These are phyloP conservation scores for Equus przewalskii DNA, from an alignment of 2,113 vertebrate genomes.

Conservation along the genomic window DNA sequence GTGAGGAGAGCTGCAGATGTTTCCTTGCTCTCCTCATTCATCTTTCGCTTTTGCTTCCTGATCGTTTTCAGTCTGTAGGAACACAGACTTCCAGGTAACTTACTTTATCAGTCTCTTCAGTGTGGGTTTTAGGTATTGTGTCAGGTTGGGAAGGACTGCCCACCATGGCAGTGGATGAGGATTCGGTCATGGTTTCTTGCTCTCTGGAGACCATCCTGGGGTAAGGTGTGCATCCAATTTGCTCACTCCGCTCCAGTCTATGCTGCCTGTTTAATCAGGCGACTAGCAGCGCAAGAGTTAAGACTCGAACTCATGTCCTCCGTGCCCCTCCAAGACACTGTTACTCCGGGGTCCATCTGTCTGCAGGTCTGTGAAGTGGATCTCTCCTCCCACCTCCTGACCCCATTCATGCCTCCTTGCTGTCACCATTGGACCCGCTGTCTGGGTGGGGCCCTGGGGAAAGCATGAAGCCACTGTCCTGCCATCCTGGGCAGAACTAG, in stretches of 20 bases:
- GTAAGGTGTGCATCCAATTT: not conserved
- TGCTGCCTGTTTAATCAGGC: not conserved
- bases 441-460: not conserved
- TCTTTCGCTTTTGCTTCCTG: conserved; percentile 12
- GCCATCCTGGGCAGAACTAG: not conserved
- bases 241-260: not conserved
- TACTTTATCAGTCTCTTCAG: not conserved
- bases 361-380: not conserved
- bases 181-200: not conserved
- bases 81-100: not conserved
- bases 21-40: not conserved
- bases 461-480: not conserved
- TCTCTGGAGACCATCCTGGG: not conserved
- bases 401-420: not conserved
- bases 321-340: not conserved
- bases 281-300: not conserved
- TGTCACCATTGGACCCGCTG: not conserved
- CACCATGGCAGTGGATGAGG: fast-evolving
- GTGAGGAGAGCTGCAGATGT: not conserved
- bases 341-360: not conserved
- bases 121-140: not conserved
- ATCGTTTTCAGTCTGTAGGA: not conserved
- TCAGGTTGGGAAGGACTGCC: not conserved
- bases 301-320: not conserved
- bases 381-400: not conserved